Evolutionary conservation across 2,888 invertebrate species (phyloP), one percentile per base, ranked within the genome.

Genomic region (Eledona agricola): DNA sequence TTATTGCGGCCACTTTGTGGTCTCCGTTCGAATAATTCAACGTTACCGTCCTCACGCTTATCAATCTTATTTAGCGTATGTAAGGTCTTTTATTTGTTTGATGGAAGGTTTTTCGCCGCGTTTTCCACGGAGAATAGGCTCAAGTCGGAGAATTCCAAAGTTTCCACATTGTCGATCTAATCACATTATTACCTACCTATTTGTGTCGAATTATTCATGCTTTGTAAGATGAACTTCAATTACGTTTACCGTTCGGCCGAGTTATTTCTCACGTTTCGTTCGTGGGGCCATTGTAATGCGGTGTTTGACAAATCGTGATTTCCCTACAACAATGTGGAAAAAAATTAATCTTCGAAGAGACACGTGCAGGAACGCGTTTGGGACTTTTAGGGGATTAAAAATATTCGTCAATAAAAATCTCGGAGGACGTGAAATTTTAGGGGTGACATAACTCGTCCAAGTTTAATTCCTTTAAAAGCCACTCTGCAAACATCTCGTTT

Each of bases 231-330:
- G 54, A 58, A 58, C 57, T 57, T 61, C 61, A 61, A 61, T 61
- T 63, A 60, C 58, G 52, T 63, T 60, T 61, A 58, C 61, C 61
- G 61, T 63, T 61, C 53, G 38, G 31, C 17, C 60, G 57, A 59
- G 60, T 60, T 60, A 63, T 60, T 63, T 61, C 61, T 63, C 63
- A 63, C 63, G 63, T 63, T 63, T 63, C 59, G 56, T 60, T 32
- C 57, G 60, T 58, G 55, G 52, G 58, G 43, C 58, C 51, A 60
- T 63, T 61, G 60, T 63, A 57, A 47, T 43, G 52, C 50, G 52
- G 58, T 57, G 59, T 63, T 63, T 63, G 63, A 63, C 63, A 63
- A 63, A 63, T 63, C 63, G 63, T 63, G 63, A 63, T 63, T 61
- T 63, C 61, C 60, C 54, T 51, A 52, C 52, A 56, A 59, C 57